These are phyloP conservation scores for Iguana delicatissima DNA, from an alignment of 2,797 vertebrate genomes.

Conservation along the genomic window DNA sequence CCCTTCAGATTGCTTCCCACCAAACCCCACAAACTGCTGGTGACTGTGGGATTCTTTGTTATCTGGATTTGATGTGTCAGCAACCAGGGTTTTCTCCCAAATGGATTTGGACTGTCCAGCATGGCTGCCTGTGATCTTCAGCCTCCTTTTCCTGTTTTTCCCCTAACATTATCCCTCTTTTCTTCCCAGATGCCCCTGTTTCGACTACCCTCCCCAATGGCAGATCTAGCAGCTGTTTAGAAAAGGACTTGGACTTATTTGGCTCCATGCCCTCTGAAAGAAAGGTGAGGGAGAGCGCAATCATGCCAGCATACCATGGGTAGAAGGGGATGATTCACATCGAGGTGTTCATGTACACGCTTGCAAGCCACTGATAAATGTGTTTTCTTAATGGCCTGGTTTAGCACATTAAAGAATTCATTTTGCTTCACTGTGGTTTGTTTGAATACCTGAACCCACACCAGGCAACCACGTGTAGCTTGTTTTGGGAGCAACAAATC, in stretches of 20 bases:
- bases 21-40: neutral
- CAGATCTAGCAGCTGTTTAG: slow-evolving; percentile 81
- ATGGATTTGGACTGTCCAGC: neutral
- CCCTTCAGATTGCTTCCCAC: neutral
- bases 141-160: fast-evolving
- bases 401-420: no score
- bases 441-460: no score
- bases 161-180: neutral
- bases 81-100: neutral
- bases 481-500: no score
- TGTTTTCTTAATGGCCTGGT: no score
- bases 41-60: neutral
- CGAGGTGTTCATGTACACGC: no score
- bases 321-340: no score
- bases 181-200: slow-evolving; percentile 86
- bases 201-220: slow-evolving; percentile 82
- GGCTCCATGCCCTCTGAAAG: slow-evolving; percentile 82
- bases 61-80: neutral
- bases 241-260: slow-evolving; percentile 92
- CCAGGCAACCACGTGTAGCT: no score
- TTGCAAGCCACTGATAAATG: no score
- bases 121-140: neutral
- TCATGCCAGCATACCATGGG: no score
- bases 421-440: no score
- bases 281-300: slow-evolving; percentile 20